Conservation (phyloP, 1,140 invertebrate genomes). For the Drosophila nasuta region DNA sequence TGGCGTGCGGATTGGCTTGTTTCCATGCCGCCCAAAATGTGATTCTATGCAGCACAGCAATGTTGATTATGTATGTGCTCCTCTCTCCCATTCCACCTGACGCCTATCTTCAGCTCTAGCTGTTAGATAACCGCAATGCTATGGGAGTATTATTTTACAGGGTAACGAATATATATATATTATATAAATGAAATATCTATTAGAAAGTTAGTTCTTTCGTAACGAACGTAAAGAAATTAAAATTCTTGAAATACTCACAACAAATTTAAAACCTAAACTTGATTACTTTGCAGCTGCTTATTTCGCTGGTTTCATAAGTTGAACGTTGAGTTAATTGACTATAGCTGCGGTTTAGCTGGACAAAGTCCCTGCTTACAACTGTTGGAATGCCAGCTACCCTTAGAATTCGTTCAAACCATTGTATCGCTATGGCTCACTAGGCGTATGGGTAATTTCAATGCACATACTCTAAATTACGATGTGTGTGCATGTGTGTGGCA, state of each 20-base stretch:
- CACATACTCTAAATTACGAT: constrained; percentile 48
- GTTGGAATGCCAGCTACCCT: constrained; percentile 13
- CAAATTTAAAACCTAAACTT: background rate
- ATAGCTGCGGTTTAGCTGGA: constrained; percentile 15
- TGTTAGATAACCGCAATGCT: no score
- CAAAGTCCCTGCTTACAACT: constrained; percentile 12
- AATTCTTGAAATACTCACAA: no score
- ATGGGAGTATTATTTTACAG: no score
- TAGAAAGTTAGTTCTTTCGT: no score
- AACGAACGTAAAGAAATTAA: no score
- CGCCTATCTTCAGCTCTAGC: background rate
- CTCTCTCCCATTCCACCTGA: background rate
- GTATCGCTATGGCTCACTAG: constrained; percentile 54
- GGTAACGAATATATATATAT: no score
- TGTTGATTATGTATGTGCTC: constrained; percentile 12
- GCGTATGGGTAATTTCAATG: constrained; percentile 56
- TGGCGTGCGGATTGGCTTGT: constrained; percentile 54
- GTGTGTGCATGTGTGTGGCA: constrained; percentile 35
- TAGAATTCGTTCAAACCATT: constrained; percentile 8
- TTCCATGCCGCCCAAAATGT: constrained; percentile 38
- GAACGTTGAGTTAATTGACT: background rate
- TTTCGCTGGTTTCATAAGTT: background rate
- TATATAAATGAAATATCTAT: no score
- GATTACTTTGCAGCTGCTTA: background rate
- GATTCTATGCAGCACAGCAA: constrained; percentile 25